Evolutionary conservation across 2,113 vertebrate genomes (phyloP), one percentile per base, ranked within the genome.

Genomic region (Tympanuchus pallidicinctus): DNA sequence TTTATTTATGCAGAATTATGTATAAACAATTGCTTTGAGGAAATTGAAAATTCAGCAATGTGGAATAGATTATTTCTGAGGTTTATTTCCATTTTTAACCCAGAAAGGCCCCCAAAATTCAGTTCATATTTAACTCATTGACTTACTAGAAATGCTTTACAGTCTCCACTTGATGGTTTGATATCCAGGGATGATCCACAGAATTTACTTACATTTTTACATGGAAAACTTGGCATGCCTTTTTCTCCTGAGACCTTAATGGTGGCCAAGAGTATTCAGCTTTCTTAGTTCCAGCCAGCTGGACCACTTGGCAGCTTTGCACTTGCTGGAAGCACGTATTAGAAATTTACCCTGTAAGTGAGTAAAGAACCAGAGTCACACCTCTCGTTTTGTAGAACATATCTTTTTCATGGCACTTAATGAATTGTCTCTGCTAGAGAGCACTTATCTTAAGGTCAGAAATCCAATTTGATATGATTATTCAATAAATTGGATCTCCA

Each of bases 151-250:
- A 69, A 34, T 28, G 18, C 74, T 72, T 14, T 43, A 38, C 34
- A 56, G 36, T 11, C 47, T 81, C 65, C 7, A 6, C 34, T 69
- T 11, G 1, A 52, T 65, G 47, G 6, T 69, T 87, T 75, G 47
- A 76, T 79, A 84, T 19, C 66, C 38, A 93, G 32, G 22, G 19
- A 65, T 19, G n/a, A 90, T 57, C 25, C 66, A 25, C 52, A 85
- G 75, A 89, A 65, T 14, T 79, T 78, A 48, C 38, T 34, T 69
- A 84, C 64, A 93, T 78, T 93, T 92, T 89, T 69, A 75, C 8
- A 14, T 69, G 38, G 81, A 64, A 89, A 72, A 85, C 67, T 79
- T 95, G 77, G 74, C 87, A 63, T n/a, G 28, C 3, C 7, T 13
- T 91, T 78, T 47, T 60, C 81, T 91, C 87, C 47, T 1, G 52